A percentile compares a stretch with the other conserved stretches of the same genome.
Evolutionary conservation across 2,113 vertebrate species (phyloP).

Genomic region (Pampusana beccarii): DNA sequence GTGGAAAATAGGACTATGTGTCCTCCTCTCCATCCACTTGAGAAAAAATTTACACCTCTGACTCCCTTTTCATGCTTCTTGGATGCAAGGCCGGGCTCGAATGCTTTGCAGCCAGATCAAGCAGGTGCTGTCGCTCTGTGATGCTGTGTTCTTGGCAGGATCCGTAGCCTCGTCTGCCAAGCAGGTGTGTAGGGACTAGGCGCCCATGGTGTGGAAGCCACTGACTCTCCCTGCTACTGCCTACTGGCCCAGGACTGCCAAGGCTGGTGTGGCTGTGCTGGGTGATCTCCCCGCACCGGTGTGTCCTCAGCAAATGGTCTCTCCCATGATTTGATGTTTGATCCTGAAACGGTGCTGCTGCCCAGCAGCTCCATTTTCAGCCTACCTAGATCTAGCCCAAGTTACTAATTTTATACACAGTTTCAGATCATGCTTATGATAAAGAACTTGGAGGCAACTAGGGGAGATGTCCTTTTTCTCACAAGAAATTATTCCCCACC

Average conservation of each 20-base stretch:
- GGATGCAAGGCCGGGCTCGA: background rate
- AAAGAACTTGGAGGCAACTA: background rate
- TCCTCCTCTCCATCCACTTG: background rate
- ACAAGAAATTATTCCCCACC: background rate
- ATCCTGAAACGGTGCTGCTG: background rate
- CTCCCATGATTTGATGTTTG: background rate
- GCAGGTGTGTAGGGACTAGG: background rate
- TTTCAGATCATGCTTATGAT: background rate
- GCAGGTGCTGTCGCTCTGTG: background rate
- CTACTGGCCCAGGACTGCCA: background rate
- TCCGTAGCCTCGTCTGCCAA: accelerated
- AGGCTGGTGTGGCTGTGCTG: background rate
- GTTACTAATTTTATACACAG: background rate
- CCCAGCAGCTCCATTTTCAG: background rate
- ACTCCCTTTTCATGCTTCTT: background rate
- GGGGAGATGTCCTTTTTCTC: background rate
- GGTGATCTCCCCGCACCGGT: background rate
- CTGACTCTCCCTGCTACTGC: background rate
- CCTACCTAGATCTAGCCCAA: background rate
- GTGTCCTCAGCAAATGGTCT: background rate
- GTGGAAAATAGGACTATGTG: accelerated
- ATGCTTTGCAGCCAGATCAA: background rate
- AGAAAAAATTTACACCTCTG: background rate
- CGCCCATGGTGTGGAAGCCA: background rate
- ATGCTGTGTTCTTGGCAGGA: background rate